phyloP scores from a whole-genome alignment of 1,140 invertebrate species.

The Episyrphus balteatus region DNA sequence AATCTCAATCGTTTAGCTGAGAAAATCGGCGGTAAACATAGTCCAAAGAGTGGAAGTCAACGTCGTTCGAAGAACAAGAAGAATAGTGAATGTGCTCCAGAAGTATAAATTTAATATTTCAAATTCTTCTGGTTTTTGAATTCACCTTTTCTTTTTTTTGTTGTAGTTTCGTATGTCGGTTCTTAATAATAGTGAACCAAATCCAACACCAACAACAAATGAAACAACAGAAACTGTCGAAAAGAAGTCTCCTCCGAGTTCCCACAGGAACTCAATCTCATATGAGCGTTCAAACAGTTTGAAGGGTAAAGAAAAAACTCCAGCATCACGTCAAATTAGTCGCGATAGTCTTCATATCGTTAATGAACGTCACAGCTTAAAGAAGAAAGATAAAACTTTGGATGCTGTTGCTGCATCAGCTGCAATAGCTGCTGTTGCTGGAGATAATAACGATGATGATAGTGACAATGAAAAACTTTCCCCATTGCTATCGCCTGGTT shows the following conservation, averaged over 20 bases:
- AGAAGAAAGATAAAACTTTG: constrained; percentile 9
- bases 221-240: background rate
- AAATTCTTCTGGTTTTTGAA: too few species aligned
- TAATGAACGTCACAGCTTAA: constrained; percentile 24
- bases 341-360: constrained; percentile 27
- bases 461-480: constrained; percentile 72
- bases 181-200: constrained; percentile 24
- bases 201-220: background rate
- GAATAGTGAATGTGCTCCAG: constrained; percentile 9
- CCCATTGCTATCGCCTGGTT: constrained; percentile 52
- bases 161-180: constrained; percentile 58
- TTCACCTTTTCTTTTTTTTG: constrained; percentile 7
- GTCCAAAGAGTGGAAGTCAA: constrained; percentile 33
- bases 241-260: background rate
- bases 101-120: background rate
- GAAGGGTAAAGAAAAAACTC: background rate
- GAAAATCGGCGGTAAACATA: constrained; percentile 26
- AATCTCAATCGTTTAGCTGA: background rate
- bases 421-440: background rate
- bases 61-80: constrained; percentile 27
- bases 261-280: background rate
- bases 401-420: constrained; percentile 6
- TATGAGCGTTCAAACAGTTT: background rate
- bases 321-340: background rate
- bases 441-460: constrained; percentile 53